Percentiles rank a stretch among this genome's conserved stretches.
These are phyloP conservation scores for Lordiphosa fenestrarum DNA, from an alignment of 2,888 invertebrate genomes.

Conservation along the genomic window DNA sequence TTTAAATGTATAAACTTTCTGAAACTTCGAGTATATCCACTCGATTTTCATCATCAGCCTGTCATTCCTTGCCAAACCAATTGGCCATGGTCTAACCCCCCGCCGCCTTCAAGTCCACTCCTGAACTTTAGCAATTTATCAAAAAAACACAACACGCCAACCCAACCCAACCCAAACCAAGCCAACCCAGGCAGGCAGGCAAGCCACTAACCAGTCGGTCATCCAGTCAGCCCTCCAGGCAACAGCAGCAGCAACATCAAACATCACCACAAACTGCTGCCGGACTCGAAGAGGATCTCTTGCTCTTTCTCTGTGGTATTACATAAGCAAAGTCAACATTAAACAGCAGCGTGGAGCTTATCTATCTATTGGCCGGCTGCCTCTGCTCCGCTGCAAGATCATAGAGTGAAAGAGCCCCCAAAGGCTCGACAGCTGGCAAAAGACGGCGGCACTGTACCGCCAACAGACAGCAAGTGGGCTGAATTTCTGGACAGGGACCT, in stretches of 20 bases:
- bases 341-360: constrained; percentile 28
- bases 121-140: constrained; percentile 63
- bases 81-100: constrained; percentile 2
- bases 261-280: constrained; percentile 34
- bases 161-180: constrained; percentile 4
- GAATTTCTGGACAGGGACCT: constrained; percentile 7
- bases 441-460: constrained; percentile 67
- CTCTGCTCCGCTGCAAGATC: constrained; percentile 44
- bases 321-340: constrained; percentile 67
- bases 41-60: too few relatives aligned
- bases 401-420: constrained; percentile 21
- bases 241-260: constrained; percentile 13
- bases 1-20: too few relatives aligned
- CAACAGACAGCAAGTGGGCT: constrained; percentile 48
- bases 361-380: constrained; percentile 59
- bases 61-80: too few relatives aligned
- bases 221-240: constrained; percentile 36
- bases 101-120: constrained; percentile 31
- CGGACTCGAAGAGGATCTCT: constrained; percentile 21
- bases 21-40: too few relatives aligned
- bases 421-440: constrained; percentile 59
- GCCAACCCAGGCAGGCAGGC: too few relatives aligned
- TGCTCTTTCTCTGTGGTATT: constrained; percentile 44
- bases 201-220: constrained; percentile 37
- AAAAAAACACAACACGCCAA: constrained; percentile 42